phyloP scores from a whole-genome alignment of 2,113 vertebrate species.

The Myotis lucifugus region DNA sequence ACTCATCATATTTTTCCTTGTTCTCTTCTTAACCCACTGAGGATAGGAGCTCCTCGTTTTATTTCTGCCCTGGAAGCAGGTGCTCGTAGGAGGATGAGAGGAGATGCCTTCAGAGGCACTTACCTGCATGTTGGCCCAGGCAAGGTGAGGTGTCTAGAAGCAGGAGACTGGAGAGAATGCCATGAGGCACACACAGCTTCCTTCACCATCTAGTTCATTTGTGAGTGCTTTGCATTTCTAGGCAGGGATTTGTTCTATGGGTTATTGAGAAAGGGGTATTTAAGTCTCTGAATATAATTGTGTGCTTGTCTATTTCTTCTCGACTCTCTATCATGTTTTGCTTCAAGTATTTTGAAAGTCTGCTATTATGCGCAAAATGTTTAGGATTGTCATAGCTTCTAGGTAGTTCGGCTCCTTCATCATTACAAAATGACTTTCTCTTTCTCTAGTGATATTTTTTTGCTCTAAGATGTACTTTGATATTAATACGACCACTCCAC shows the following conservation, averaged over 20 bases:
- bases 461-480: neutral
- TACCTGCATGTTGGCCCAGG: fast-evolving
- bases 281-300: neutral
- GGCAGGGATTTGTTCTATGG: neutral
- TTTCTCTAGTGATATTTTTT: neutral
- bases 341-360: neutral
- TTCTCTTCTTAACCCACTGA: neutral
- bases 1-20: neutral
- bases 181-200: fast-evolving
- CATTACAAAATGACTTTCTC: neutral
- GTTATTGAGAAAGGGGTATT: neutral
- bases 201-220: neutral
- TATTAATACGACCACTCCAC: neutral
- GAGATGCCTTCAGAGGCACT: neutral
- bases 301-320: neutral
- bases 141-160: neutral
- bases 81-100: neutral
- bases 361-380: neutral
- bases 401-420: neutral
- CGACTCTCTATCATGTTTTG: neutral
- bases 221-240: neutral
- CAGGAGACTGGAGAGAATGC: neutral
- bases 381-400: neutral
- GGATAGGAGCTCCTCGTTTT: neutral
- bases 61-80: neutral